Percentiles rank a stretch among this genome's conserved stretches.
phyloP scores from a whole-genome alignment of 2,888 invertebrate species.

The Aphodius granarius region DNA sequence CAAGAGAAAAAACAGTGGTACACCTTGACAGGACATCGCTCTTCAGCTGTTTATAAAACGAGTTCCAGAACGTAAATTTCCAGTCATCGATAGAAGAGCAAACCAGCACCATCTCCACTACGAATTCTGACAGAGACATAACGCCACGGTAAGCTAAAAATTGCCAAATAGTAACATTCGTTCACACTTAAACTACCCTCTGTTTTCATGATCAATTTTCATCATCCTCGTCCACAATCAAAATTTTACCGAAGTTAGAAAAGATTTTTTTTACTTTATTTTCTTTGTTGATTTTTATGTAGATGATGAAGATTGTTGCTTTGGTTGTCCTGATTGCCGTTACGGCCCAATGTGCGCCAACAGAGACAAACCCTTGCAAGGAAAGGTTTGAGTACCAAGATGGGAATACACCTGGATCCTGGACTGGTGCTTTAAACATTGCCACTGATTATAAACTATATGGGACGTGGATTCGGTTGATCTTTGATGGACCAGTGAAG shows the following conservation, averaged over 20 bases:
- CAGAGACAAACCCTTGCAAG: constrained; percentile 37
- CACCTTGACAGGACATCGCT: background rate
- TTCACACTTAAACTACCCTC: no score
- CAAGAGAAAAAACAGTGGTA: background rate
- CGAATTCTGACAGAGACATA: no score
- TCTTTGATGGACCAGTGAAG: constrained; percentile 37
- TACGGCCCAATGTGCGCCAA: background rate
- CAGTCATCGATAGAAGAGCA: no score
- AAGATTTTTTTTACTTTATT: no score
- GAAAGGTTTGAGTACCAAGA: constrained; percentile 41
- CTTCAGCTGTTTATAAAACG: background rate
- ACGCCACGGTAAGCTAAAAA: no score
- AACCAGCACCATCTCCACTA: no score
- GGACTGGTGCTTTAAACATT: constrained; percentile 38
- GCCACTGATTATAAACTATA: constrained; percentile 38
- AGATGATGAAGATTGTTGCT: background rate
- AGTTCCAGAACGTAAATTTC: background rate
- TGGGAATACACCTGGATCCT: constrained; percentile 31
- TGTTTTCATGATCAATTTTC: no score
- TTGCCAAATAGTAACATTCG: no score
- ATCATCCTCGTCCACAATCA: no score
- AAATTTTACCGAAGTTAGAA: no score
- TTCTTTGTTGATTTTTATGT: background rate
- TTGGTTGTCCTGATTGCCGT: background rate
- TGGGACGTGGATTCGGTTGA: constrained; percentile 42